A percentile compares a stretch with the other conserved stretches of the same genome.
Conservation (phyloP, 2,888 invertebrate species). For the Didymodactylos carnosus region DNA sequence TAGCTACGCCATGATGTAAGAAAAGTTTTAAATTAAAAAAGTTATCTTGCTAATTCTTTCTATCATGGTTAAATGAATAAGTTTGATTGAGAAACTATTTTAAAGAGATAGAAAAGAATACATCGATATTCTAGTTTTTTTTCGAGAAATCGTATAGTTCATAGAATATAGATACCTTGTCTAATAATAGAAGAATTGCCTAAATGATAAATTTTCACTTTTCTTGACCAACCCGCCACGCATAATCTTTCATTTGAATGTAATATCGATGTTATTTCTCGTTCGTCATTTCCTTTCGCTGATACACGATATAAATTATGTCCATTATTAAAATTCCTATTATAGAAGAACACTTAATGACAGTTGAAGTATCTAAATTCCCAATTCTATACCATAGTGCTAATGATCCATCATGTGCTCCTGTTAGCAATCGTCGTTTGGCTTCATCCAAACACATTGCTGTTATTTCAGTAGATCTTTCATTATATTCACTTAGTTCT, state of each 20-base stretch:
- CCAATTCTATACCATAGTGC: too few species aligned
- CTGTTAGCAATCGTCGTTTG: constrained; percentile 52
- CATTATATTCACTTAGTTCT: constrained; percentile 47
- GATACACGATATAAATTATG: constrained; percentile 23
- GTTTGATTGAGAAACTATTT: too few species aligned
- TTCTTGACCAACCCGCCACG: constrained; percentile 57
- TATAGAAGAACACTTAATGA: too few species aligned
- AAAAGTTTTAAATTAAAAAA: too few species aligned
- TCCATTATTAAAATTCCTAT: constrained; percentile 63
- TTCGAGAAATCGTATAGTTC: too few species aligned
- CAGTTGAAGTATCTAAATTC: too few species aligned
- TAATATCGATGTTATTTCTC: constrained; percentile 40
- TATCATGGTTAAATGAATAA: too few species aligned
- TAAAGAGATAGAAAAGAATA: too few species aligned
- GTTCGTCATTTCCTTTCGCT: constrained; percentile 33
- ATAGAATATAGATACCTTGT: neutral
- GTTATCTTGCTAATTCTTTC: too few species aligned
- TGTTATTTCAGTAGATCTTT: constrained; percentile 51
- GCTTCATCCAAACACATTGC: constrained; percentile 56
- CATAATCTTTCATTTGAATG: constrained; percentile 45
- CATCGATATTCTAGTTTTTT: too few species aligned
- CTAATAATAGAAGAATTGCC: neutral
- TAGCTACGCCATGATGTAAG: too few species aligned
- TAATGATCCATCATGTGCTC: constrained; percentile 55
- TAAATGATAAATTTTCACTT: constrained; percentile 46